Evolutionary conservation across 2,113 vertebrate genomes (phyloP).

Genomic region (Chaenogobius annularis): DNA sequence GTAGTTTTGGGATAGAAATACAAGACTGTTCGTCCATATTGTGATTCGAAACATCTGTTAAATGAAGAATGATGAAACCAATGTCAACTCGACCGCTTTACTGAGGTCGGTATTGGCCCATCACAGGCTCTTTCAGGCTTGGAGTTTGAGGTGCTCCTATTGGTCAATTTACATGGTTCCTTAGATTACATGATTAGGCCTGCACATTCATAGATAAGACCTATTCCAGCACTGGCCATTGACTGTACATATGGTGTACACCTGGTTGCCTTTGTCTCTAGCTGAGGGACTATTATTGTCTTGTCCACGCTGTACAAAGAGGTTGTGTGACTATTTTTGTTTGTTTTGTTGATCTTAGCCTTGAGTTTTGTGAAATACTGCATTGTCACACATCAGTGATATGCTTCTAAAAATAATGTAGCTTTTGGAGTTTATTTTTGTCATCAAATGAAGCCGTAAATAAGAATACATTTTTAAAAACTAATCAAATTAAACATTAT

Average conservation of each 20-base stretch:
- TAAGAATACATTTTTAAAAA: no score
- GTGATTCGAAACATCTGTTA: background rate
- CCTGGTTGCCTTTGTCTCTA: no score
- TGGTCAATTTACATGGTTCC: background rate
- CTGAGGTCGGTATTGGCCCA: background rate
- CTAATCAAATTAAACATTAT: no score
- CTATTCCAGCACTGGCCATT: background rate
- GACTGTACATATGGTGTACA: no score
- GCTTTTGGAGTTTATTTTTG: no score
- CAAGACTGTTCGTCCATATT: background rate
- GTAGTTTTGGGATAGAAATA: background rate
- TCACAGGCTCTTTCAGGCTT: no score
- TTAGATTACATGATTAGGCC: background rate
- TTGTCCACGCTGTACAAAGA: background rate
- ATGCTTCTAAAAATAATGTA: no score
- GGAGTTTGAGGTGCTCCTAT: no score
- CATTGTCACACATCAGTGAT: no score
- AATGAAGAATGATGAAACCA: background rate
- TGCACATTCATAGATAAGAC: background rate
- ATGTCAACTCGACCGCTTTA: background rate
- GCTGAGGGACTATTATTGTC: background rate
- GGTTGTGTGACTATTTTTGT: background rate
- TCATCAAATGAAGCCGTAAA: no score
- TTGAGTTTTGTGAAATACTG: background rate
- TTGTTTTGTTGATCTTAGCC: background rate